Percentiles rank a stretch among this genome's conserved stretches.
phyloP scores from a whole-genome alignment of 2,113 vertebrate genomes.

The Pholis gunnellus region DNA sequence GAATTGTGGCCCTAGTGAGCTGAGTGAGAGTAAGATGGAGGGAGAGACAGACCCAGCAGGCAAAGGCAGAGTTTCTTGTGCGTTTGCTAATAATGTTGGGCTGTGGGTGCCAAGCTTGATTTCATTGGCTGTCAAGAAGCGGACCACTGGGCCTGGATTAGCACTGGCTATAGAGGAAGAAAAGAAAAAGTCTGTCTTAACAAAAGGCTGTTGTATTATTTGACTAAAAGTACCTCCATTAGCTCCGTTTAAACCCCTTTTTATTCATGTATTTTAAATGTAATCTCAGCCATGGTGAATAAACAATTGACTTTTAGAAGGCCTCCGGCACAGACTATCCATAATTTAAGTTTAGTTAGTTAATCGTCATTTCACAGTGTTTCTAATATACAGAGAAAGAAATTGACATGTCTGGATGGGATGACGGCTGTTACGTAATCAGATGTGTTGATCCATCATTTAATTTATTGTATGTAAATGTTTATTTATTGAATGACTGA shows the following conservation, averaged over 20 bases:
- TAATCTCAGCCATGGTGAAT: constrained; percentile 65
- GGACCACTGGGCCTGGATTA: constrained; percentile 63
- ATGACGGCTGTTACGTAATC: constrained; percentile 39
- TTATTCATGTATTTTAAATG: constrained; percentile 57
- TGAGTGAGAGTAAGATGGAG: constrained; percentile 64
- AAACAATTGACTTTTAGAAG: constrained; percentile 64
- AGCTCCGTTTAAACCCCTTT: constrained; percentile 68
- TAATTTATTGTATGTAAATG: constrained; percentile 7
- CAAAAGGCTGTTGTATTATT: constrained; percentile 70
- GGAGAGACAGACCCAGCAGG: constrained; percentile 62
- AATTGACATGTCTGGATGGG: constrained; percentile 46
- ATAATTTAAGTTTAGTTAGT: constrained; percentile 62
- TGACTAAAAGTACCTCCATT: constrained; percentile 73
- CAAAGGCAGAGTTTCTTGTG: constrained; percentile 59
- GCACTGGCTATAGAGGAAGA: constrained; percentile 47
- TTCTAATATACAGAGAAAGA: constrained; percentile 51
- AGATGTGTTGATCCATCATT: constrained; percentile 22
- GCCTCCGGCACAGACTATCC: constrained; percentile 32
- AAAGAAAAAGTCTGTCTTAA: constrained; percentile 66
- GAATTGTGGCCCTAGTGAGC: constrained; percentile 50
- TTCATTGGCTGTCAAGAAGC: constrained; percentile 74
- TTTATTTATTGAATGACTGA: neutral
- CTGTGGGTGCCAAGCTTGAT: constrained; percentile 77
- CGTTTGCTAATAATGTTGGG: constrained; percentile 76
- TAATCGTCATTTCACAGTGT: constrained; percentile 72